Base-by-base conservation (phyloP, 2,113 vertebrate genomes). In the Crotalus helleri region DNA sequence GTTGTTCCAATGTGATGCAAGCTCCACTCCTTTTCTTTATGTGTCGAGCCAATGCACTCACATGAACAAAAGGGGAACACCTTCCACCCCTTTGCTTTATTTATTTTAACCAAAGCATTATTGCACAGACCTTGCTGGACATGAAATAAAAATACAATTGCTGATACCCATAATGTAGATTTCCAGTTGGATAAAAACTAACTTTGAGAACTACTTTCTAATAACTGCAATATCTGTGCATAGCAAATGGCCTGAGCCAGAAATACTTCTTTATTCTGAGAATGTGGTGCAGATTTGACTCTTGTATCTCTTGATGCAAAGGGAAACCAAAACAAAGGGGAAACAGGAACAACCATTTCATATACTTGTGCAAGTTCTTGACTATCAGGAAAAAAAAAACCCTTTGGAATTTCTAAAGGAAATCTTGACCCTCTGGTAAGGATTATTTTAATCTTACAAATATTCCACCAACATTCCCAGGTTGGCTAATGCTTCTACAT, bases 241-340 rank as follows among this genome's bases (percentile, higher is more conserved):
- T 81, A 74, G n/a, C 26, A 64, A 44, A 7, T 39, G 3, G 3
- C 8, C 57, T 64, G 26, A 33, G 12, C 57, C 10, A 24, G 85
- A 92, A 92, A 64, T 92, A 49, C 33, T 92, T 92, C 13, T n/a
- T 91, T 87, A 29, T 33, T 91, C 33, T 58, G 39, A 49, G 19
- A n/a, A n/a, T 13, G 1, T 49, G 44, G 13, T 33, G 11, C 29
- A 33, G 85, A 39, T 53, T 29, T 64, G 58, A 64, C 57, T 51
- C 44, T 51, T 17, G 26, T 85, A 49, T 51, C 91, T 39, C 55
- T 33, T 61, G 46, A 53, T 61, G 46, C 23, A 87, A 61, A 59
- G 51, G 3, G 8, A 59, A 90, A 90, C 74, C 74, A 81, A 39
- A 39, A 39, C 85, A n/a, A 58, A n/a, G 7, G 10, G 29, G 49